Evolutionary conservation across 2,113 vertebrate genomes (phyloP).

Genomic region (Toxostoma redivivum): DNA sequence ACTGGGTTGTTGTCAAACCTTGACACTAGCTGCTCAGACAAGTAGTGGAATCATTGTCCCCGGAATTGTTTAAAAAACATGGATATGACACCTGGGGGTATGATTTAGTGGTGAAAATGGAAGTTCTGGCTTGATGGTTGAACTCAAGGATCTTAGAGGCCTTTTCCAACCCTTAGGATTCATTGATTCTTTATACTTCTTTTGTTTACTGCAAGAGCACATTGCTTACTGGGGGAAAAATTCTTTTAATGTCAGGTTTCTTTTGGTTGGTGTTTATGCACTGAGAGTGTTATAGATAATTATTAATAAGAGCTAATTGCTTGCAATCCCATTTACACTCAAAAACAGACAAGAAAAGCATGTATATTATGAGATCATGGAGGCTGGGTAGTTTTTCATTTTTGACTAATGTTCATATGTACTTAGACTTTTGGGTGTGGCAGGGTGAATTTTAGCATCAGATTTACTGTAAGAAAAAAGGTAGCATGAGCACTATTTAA

Average conservation of each 20-base stretch:
- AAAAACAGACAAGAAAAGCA: background rate
- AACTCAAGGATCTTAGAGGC: rapidly evolving
- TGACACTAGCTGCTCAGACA: background rate
- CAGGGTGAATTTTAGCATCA: background rate
- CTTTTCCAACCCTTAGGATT: background rate
- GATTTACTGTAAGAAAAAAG: background rate
- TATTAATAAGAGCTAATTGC: background rate
- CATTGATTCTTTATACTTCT: background rate
- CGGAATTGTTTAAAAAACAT: background rate
- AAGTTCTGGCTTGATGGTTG: background rate
- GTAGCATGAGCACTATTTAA: background rate
- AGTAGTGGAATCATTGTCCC: background rate
- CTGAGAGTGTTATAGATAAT: background rate
- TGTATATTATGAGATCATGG: background rate
- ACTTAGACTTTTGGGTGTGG: background rate
- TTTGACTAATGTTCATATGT: background rate
- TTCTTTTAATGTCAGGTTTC: background rate
- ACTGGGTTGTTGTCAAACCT: background rate
- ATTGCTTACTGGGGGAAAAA: rapidly evolving
- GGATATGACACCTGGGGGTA: background rate
- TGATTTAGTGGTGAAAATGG: background rate
- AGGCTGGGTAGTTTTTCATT: background rate
- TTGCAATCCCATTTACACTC: background rate
- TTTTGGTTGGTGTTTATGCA: background rate
- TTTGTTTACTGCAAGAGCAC: background rate